These are phyloP conservation scores for Drosophila infuscata DNA, from an alignment of 2,888 invertebrate genomes.

Conservation along the genomic window DNA sequence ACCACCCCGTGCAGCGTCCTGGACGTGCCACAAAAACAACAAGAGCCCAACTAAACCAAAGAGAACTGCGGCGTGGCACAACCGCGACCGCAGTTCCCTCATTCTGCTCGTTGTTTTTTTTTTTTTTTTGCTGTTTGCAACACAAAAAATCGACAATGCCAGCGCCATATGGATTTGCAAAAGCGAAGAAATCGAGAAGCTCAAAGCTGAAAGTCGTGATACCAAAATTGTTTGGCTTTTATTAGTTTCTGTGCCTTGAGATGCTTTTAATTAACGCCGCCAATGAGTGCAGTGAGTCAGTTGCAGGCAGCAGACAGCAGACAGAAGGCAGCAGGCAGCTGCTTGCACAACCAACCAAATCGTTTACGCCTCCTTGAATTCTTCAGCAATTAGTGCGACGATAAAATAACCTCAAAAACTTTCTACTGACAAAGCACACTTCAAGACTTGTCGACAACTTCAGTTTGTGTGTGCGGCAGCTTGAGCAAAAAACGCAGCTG, in stretches of 20 bases:
- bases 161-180: conserved; percentile 29
- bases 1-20: conserved; percentile 17
- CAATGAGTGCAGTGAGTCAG: conserved; percentile 33
- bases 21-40: conserved; percentile 5
- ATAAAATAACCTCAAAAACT: conserved; percentile 48
- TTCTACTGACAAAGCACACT: conserved; percentile 50
- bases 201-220: conserved; percentile 41
- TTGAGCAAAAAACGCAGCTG: neutral
- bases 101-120: neutral
- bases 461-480: conserved; percentile 5
- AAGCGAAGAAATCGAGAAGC: conserved; percentile 16
- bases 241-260: conserved; percentile 64
- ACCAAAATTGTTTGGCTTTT: conserved; percentile 62
- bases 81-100: conserved; percentile 38
- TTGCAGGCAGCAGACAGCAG: conserved; percentile 7
- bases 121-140: conserved; percentile 2
- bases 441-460: conserved; percentile 30
- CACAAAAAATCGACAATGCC: conserved; percentile 29
- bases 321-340: conserved; percentile 19
- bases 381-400: conserved; percentile 56
- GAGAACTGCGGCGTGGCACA: conserved; percentile 24
- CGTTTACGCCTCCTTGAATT: conserved; percentile 55
- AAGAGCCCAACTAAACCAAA: conserved; percentile 5
- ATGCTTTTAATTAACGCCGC: conserved; percentile 68
- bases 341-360: conserved; percentile 32